Evolutionary conservation across 2,888 invertebrate genomes (phyloP), one percentile per base, ranked within the genome.

Genomic region (Drosophila percnosoma): DNA sequence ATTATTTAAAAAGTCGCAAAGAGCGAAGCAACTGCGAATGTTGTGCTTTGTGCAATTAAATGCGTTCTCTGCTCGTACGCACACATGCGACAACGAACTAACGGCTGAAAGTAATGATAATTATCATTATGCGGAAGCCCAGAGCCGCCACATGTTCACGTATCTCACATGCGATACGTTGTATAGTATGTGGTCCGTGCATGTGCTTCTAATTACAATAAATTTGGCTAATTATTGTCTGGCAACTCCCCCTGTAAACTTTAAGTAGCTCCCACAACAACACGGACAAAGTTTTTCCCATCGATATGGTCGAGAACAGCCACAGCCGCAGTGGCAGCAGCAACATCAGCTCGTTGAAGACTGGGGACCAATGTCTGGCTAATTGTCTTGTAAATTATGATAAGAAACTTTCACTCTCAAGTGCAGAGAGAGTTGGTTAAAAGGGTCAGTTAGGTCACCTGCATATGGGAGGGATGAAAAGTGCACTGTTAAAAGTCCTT

Each of bases 141-240:
- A 27, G 65, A 38, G 55, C 8, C n/a, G 38, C 63, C 79, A 68
- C 78, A 78, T 74, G 70, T 63, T 69, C 53, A 24, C 53, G 40
- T 48, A 63, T 49, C 42, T 42, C 55, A 21, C 31, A 31, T 57
- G 40, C 40, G 42, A 29, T 54, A 54, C 15, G 36, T n/a, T n/a
- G 21, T 38, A 27, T 18, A 18, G 54, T 38, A 13, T 55, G n/a
- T 49, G 55, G 58, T 34, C 42, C 66, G 66, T 90, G 87, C 85
- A 83, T 90, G 90, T 79, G 73, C 68, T 64, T 60, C 87, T 88
- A 91, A 88, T 88, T 88, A 91, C 87, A 88, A 88, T 91, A 91
- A 88, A 88, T 88, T 88, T 91, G 76, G 90, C 89, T 91, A 88
- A 88, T 88, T 88, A 88, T 91, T 88, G 87, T 83, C 89, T 90